These are phyloP conservation scores for Ivindomyrus marchei DNA, from an alignment of 2,113 vertebrate species.

Conservation along the genomic window DNA sequence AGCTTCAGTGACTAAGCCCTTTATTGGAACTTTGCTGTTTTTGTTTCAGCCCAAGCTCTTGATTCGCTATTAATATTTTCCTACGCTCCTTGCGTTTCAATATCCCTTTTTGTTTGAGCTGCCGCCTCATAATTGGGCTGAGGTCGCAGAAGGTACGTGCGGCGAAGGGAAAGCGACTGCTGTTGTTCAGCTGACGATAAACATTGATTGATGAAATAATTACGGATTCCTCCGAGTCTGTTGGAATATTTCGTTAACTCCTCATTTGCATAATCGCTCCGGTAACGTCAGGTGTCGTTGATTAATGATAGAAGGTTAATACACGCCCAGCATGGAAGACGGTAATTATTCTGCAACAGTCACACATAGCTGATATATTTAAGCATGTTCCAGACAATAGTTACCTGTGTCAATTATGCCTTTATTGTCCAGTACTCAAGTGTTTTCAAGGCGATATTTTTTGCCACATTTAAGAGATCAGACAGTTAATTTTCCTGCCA, in stretches of 20 bases:
- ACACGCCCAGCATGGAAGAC: not conserved
- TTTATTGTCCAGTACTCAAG: not conserved
- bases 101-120: not conserved
- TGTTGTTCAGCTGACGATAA: not conserved
- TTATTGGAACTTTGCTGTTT: not conserved
- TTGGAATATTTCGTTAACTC: not conserved
- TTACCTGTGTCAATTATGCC: not conserved
- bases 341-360: not conserved
- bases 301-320: constrained; percentile 10
- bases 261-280: not conserved
- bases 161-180: not conserved
- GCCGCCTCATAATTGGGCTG: not conserved
- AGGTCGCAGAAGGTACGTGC: not conserved
- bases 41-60: not conserved
- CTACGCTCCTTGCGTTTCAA: not conserved
- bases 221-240: not conserved
- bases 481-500: not conserved
- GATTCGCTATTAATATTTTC: not conserved
- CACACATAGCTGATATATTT: not conserved
- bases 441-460: not conserved
- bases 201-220: constrained; percentile 13
- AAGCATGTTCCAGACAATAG: not conserved
- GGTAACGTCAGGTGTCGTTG: not conserved
- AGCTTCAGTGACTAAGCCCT: not conserved
- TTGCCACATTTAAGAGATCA: not conserved